Conservation (phyloP, 2,113 vertebrate genomes). For the Cheirogaleus medius region DNA sequence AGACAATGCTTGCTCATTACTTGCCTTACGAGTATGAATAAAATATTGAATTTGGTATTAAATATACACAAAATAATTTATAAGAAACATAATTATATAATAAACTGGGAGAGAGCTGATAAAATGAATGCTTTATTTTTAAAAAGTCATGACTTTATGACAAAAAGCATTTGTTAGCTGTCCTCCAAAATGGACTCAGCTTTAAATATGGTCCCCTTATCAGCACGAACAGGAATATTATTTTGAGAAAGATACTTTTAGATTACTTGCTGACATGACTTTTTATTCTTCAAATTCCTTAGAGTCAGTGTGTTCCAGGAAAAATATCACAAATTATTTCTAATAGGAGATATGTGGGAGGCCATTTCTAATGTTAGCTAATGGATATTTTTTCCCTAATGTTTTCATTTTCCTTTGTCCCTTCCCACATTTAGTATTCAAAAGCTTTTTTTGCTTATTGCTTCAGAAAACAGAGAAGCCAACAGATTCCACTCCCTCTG, state of each 20-base stretch:
- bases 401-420: neutral
- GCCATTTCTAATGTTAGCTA: neutral
- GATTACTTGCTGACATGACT: neutral
- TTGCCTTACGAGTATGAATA: slow-evolving; percentile 70
- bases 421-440: neutral
- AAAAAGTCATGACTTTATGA: neutral
- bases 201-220: neutral
- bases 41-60: slow-evolving; percentile 73
- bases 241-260: neutral
- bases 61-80: slow-evolving; percentile 17
- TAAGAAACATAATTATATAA: neutral
- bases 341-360: too few species aligned
- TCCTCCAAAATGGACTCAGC: neutral
- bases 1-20: slow-evolving; percentile 61
- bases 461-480: neutral
- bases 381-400: neutral
- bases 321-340: neutral
- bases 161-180: neutral
- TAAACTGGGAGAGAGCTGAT: neutral
- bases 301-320: neutral
- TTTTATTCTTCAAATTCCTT: neutral
- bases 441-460: neutral
- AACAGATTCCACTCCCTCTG: too few species aligned
- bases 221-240: neutral
- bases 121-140: neutral